Percentiles rank a stretch among this genome's conserved stretches.
phyloP scores from a whole-genome alignment of 2,797 vertebrate species.

The Semotilus atromaculatus region DNA sequence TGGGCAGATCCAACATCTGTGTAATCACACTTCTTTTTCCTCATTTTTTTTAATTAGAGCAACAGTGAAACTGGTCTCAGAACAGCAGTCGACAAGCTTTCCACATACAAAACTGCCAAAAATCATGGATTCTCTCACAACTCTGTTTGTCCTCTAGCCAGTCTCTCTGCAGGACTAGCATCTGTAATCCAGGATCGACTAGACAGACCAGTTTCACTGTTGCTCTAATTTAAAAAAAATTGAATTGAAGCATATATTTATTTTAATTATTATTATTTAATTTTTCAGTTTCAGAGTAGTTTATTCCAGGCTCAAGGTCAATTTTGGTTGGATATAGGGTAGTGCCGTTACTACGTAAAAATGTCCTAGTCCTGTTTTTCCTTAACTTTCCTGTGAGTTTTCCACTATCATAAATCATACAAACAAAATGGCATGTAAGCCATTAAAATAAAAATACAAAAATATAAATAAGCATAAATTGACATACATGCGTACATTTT shows the following conservation, averaged over 20 bases:
- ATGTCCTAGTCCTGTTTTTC: neutral
- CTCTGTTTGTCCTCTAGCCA: neutral
- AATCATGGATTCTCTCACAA: neutral
- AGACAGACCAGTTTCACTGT: neutral
- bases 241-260: no score
- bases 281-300: neutral
- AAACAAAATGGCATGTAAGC: neutral
- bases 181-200: conserved; percentile 33
- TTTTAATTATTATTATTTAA: neutral
- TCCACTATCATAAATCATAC: neutral
- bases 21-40: conserved; percentile 19
- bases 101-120: conserved; percentile 35
- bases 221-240: conserved; percentile 6
- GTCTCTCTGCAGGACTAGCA: conserved; percentile 8
- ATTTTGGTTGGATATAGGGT: neutral
- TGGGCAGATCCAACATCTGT: conserved; percentile 32
- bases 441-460: neutral
- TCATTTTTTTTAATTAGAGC: conserved; percentile 17
- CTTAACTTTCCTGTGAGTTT: neutral
- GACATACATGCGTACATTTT: neutral
- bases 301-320: neutral
- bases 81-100: conserved; percentile 36
- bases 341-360: neutral
- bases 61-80: conserved; percentile 7
- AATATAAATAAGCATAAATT: neutral